Percentiles rank a stretch among this genome's conserved stretches.
phyloP scores from a whole-genome alignment of 2,797 vertebrate species.

The Eleutherodactylus coqui region DNA sequence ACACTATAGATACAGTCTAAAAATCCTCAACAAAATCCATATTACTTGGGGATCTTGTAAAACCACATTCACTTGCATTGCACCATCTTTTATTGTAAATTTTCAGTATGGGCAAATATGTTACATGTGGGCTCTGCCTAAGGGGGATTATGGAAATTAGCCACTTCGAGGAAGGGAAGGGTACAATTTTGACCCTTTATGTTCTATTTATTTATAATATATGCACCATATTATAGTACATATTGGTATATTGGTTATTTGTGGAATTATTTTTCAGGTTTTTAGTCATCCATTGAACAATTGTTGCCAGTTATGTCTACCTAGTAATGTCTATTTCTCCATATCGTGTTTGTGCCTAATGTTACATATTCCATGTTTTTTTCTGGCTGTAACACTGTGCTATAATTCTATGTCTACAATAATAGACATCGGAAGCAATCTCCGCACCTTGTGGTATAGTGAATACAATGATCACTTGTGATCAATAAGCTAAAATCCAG shows the following conservation, averaged over 20 bases:
- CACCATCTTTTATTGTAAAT: too few relatives aligned
- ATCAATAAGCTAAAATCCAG: neutral
- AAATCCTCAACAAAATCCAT: too few relatives aligned
- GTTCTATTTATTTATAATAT: too few relatives aligned
- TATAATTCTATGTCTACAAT: neutral
- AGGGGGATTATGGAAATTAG: too few relatives aligned
- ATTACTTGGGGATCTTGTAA: neutral
- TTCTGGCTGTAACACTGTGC: neutral
- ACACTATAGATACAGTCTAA: too few relatives aligned
- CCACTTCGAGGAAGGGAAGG: neutral
- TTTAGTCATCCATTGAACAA: neutral
- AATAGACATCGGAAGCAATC: neutral
- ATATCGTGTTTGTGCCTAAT: neutral
- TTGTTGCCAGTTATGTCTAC: neutral
- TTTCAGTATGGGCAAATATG: too few relatives aligned
- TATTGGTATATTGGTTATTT: too few relatives aligned
- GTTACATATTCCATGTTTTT: neutral
- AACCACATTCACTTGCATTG: neutral
- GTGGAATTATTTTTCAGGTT: neutral
- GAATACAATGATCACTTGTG: neutral
- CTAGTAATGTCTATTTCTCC: neutral
- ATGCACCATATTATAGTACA: too few relatives aligned
- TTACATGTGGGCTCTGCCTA: too few relatives aligned
- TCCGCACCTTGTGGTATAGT: neutral
- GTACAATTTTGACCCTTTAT: neutral